Conservation (phyloP, 2,888 invertebrate species). For the Parapristionchus giblindavisi region DNA sequence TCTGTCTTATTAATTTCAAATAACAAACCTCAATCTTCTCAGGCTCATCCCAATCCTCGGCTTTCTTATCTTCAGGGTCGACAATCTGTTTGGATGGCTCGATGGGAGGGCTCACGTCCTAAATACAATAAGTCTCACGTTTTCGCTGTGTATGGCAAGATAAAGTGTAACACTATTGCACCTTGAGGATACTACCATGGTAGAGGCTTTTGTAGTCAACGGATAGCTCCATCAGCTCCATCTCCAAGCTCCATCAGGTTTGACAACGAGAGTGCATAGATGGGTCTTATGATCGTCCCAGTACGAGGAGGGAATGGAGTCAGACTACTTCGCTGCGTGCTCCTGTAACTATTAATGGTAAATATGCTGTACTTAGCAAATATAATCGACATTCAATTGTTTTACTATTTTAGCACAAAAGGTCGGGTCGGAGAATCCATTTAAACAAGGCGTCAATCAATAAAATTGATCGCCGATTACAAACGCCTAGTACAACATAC, state of each 20-base stretch:
- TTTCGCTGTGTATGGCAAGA: too few relatives aligned
- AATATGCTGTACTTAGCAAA: not conserved
- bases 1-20: too few relatives aligned
- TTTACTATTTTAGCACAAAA: not conserved
- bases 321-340: constrained; percentile 93
- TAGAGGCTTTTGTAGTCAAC: constrained; percentile 78
- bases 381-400: too few relatives aligned
- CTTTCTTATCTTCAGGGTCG: constrained; percentile 84
- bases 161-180: constrained; percentile 32
- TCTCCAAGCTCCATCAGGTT: constrained; percentile 83
- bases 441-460: not conserved
- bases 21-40: constrained; percentile 71
- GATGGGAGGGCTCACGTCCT: constrained; percentile 79
- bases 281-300: constrained; percentile 90
- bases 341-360: constrained; percentile 78
- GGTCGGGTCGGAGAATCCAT: not conserved
- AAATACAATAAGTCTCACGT: too few relatives aligned
- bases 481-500: too few relatives aligned
- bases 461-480: too few relatives aligned
- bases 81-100: constrained; percentile 94
- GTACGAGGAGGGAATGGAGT: constrained; percentile 74
- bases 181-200: constrained; percentile 61
- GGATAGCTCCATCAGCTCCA: too few relatives aligned
- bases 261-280: constrained; percentile 80
- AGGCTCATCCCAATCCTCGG: constrained; percentile 91